A percentile compares a stretch with the other conserved stretches of the same genome.
phyloP scores from a whole-genome alignment of 2,888 invertebrate genomes.

The Nycteola revayana region DNA sequence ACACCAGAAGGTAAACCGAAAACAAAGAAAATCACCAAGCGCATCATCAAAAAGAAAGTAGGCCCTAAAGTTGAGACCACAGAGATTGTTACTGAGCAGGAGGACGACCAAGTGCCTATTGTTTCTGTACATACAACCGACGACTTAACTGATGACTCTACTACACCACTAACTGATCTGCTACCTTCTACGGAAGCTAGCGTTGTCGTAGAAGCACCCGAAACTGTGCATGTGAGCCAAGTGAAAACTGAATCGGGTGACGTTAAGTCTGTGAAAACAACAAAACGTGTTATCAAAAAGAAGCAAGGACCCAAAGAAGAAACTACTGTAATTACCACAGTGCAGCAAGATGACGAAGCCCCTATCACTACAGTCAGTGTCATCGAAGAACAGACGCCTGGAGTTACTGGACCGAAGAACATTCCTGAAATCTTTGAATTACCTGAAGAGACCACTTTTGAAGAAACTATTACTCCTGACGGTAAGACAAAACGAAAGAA shows the following conservation, averaged over 20 bases:
- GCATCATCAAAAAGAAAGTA: slow-evolving; percentile 33
- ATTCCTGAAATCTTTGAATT: slow-evolving; percentile 3
- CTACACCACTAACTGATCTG: slow-evolving; percentile 1
- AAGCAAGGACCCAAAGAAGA: slow-evolving; percentile 38
- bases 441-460: slow-evolving; percentile 6
- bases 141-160: slow-evolving; percentile 2
- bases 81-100: slow-evolving; percentile 8
- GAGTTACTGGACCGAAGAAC: background rate
- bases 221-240: slow-evolving; percentile 10
- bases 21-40: slow-evolving; percentile 24
- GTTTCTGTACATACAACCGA: slow-evolving; percentile 6
- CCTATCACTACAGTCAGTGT: slow-evolving; percentile 11
- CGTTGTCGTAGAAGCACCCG: slow-evolving; percentile 4
- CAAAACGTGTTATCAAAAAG: slow-evolving; percentile 15
- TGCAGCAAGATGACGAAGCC: slow-evolving; percentile 10
- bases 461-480: slow-evolving; percentile 6
- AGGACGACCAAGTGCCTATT: slow-evolving; percentile 3
- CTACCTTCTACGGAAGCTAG: background rate
- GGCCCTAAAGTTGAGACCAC: slow-evolving; percentile 30
- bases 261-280: slow-evolving; percentile 8
- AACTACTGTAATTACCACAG: slow-evolving; percentile 29
- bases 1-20: slow-evolving; percentile 7
- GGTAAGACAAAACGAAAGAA: slow-evolving; percentile 16
- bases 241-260: slow-evolving; percentile 8
- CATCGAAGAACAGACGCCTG: background rate